These are phyloP conservation scores for Clarias batrachus DNA, from an alignment of 2,113 vertebrate genomes.

Conservation along the genomic window DNA sequence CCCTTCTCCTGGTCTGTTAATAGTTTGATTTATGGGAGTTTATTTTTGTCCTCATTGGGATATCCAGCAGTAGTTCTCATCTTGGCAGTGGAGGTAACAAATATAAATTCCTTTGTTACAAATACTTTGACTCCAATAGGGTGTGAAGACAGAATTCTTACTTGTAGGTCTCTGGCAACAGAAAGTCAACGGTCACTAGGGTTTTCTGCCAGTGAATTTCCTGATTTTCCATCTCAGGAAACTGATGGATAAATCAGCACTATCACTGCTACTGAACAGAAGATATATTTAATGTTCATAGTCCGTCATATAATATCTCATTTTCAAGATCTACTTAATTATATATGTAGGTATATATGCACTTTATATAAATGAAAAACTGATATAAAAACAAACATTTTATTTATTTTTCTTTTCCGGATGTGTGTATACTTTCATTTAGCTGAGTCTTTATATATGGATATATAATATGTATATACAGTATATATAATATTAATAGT, in stretches of 20 bases:
- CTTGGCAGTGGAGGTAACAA: constrained; percentile 26
- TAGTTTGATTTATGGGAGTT: neutral
- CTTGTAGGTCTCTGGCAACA: constrained; percentile 43
- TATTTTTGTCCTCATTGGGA: neutral
- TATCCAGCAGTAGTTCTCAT: constrained; percentile 6
- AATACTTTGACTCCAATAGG: constrained; percentile 53
- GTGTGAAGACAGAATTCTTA: constrained; percentile 57
- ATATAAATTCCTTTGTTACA: constrained; percentile 27
- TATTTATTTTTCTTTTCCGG: too few species aligned
- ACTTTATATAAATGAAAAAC: too few species aligned
- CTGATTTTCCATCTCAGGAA: constrained; percentile 52
- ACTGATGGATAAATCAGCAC: constrained; percentile 47
- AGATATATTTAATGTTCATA: neutral
- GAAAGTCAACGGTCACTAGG: constrained; percentile 50
- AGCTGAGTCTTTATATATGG: too few species aligned
- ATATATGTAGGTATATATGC: too few species aligned
- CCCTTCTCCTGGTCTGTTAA: too few species aligned
- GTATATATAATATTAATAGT: too few species aligned
- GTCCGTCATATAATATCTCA: neutral
- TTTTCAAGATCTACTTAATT: neutral
- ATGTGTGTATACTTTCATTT: too few species aligned
- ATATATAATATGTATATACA: too few species aligned
- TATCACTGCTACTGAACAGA: constrained; percentile 7
- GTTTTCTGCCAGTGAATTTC: constrained; percentile 50
- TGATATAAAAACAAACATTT: too few species aligned